Conservation (phyloP, 2,888 invertebrate genomes). For the Ganaspis brasiliensis region DNA sequence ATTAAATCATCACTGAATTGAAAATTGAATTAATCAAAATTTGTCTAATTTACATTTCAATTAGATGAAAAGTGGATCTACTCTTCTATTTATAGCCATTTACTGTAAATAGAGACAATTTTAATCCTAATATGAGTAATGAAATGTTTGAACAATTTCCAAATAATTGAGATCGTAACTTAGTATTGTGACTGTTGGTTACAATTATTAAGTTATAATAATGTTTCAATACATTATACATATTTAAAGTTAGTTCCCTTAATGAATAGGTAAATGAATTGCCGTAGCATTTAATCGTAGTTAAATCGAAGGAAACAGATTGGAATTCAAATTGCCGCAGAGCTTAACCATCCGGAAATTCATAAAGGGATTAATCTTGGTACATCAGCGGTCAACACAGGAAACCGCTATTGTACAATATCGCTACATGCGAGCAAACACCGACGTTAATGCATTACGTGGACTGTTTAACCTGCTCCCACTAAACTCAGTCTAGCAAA, state of each 20-base stretch:
- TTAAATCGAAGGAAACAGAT: conserved; percentile 34
- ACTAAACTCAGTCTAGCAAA: conserved; percentile 17
- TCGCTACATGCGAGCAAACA: conserved; percentile 40
- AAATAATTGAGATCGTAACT: too few species aligned
- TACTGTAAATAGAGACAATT: too few species aligned
- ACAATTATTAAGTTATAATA: too few species aligned
- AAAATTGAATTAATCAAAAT: too few species aligned
- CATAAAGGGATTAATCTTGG: conserved; percentile 66
- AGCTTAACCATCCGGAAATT: conserved; percentile 62
- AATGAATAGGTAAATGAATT: conserved; percentile 1
- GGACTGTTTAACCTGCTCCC: conserved; percentile 36
- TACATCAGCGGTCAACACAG: conserved; percentile 40
- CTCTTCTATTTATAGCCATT: too few species aligned
- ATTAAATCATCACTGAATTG: too few species aligned
- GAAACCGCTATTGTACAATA: conserved; percentile 37
- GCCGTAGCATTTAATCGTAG: conserved; percentile 23
- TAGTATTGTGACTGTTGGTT: too few species aligned
- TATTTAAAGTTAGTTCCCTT: neutral
- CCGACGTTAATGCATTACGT: conserved; percentile 29
- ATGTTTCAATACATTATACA: too few species aligned
- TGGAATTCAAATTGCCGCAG: conserved; percentile 42
- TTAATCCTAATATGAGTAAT: too few species aligned
- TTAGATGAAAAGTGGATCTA: too few species aligned
- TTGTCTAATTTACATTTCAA: too few species aligned
- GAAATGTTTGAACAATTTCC: too few species aligned